Conservation (phyloP, 1,140 invertebrate species). For the Lucilia cuprina region DNA sequence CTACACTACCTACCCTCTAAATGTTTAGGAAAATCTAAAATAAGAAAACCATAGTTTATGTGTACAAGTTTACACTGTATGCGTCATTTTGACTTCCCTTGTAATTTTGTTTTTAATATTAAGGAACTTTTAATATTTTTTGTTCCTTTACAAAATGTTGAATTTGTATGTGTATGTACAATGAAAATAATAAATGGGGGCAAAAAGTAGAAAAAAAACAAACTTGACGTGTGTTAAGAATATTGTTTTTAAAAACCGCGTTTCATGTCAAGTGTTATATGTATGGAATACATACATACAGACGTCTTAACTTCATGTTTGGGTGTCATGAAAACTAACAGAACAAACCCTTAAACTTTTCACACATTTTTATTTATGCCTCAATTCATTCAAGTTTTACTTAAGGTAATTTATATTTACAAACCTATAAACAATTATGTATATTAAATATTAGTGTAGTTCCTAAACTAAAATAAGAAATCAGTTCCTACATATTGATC, state of each 20-base stretch:
- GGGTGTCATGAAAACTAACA: background rate
- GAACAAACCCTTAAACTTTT: background rate
- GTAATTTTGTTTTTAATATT: too few species aligned
- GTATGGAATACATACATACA: background rate
- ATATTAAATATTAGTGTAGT: too few species aligned
- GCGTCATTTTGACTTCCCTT: background rate
- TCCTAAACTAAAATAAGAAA: too few species aligned
- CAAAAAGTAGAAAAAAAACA: background rate
- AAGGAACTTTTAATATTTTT: conserved; percentile 27
- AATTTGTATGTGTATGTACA: background rate
- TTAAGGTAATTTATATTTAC: background rate
- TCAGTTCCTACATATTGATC: too few species aligned
- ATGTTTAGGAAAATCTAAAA: background rate
- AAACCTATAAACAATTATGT: too few species aligned
- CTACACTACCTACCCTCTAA: background rate
- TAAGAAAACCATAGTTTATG: background rate
- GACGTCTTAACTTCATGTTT: background rate
- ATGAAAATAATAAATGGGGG: background rate
- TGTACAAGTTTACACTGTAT: background rate
- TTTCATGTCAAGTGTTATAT: conserved; percentile 9
- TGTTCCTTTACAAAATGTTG: background rate
- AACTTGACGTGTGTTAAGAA: conserved; percentile 27
- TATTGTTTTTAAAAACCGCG: conserved; percentile 6
- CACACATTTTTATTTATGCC: conserved; percentile 27
- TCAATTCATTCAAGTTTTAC: background rate